A percentile compares a stretch with the other conserved stretches of the same genome.
Conservation (phyloP, 2,797 vertebrate species). For the Nasua narica region DNA sequence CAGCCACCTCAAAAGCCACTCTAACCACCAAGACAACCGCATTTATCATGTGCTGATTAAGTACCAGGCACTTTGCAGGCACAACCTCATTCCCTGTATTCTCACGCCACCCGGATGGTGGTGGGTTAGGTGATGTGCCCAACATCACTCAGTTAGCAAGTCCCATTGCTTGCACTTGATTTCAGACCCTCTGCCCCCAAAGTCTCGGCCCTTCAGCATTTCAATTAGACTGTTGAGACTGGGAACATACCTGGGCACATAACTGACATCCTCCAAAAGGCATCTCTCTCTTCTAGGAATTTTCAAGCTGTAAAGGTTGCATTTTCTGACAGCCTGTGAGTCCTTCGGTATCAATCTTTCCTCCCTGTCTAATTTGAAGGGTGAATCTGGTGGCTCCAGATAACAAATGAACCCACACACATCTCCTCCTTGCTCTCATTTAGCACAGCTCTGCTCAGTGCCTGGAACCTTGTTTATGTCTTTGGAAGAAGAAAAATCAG, state of each 20-base stretch:
- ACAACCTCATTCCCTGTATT: not conserved
- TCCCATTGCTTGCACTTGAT: not conserved
- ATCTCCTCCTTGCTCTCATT: not conserved
- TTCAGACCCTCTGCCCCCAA: not conserved
- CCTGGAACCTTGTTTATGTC: not conserved
- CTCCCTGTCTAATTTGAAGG: not conserved
- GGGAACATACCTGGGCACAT: not conserved
- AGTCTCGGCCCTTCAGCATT: not conserved
- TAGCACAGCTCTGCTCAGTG: not conserved
- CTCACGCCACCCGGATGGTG: accelerated
- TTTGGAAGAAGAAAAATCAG: not conserved
- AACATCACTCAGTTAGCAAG: not conserved
- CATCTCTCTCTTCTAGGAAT: not conserved
- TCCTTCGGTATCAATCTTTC: not conserved
- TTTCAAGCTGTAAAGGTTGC: not conserved
- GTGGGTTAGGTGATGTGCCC: not conserved
- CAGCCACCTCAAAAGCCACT: accelerated
- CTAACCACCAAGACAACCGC: accelerated
- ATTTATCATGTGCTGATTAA: not conserved
- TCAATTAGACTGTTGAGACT: not conserved
- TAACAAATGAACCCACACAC: not conserved
- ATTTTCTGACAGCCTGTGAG: constrained; percentile 4
- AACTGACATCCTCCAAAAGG: not conserved
- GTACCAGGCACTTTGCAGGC: not conserved
- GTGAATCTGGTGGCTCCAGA: not conserved